Evolutionary conservation across 2,113 vertebrate genomes (phyloP), one percentile per base, ranked within the genome.

Genomic region (Eudorcas thomsonii): DNA sequence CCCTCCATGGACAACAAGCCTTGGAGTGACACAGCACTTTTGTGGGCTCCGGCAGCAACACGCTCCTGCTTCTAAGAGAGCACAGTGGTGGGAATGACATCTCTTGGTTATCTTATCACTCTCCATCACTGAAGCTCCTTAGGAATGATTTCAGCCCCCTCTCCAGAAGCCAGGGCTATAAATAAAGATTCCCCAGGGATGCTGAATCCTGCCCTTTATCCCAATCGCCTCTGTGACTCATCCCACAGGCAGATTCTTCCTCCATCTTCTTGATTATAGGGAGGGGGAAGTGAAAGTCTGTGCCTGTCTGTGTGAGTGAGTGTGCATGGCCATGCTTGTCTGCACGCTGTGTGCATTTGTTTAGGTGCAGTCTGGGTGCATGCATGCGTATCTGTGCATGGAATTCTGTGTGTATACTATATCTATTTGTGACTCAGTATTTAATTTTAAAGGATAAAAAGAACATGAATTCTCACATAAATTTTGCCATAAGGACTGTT

Each of bases 121-220:
- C 97, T 83, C 92, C 93, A 92, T 98, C 85, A 81, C 94, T 97
- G 96, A 82, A 97, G 95, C 92, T 96, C 97, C 97, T 98, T 93
- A 94, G 96, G 85, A 98, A 97, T 98, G 94, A 88, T 98, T 98
- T 87, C 94, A 95, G 96, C 96, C 97, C 96, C 93, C 96, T 97
- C 95, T 97, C 83, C 64, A 98, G 84, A 97, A 97, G 64, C 57
- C 92, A 4, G 85, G 59, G 94, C 98, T 99, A 98, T 98, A 99
- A 99, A 99, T 99, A 99, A 98, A 98, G 60, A 93, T 96, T 94
- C 98, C 95, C 98, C 43, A n/a, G 98, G 97, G 98, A 98, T 96
- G 23, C 90, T 98, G 96, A 96, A 97, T 98, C 81, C 97, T 98
- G 98, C 93, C 91, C 97, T 98, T 96, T 86, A 96, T 98, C 96